Evolutionary conservation across 1,140 invertebrate species (phyloP).

Genomic region (Pissodes strobi): DNA sequence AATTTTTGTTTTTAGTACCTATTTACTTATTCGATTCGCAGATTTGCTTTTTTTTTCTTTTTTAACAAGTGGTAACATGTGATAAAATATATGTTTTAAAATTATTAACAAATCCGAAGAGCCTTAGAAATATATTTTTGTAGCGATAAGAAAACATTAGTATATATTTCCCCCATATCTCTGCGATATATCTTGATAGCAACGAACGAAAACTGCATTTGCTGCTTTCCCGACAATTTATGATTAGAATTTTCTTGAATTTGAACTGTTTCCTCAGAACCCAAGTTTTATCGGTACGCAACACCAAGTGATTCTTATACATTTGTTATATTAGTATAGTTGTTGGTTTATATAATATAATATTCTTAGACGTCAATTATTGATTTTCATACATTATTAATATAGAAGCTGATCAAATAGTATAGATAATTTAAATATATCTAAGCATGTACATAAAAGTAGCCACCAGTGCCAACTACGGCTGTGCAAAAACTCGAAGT

Average conservation of each 20-base stretch:
- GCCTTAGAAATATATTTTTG: not conserved
- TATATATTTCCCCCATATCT: constrained; percentile 12
- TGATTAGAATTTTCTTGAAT: constrained; percentile 50
- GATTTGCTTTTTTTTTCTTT: too few relatives aligned
- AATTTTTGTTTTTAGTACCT: too few relatives aligned
- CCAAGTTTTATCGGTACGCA: constrained; percentile 8
- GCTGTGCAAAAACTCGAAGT: constrained; percentile 46
- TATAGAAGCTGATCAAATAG: constrained; percentile 38
- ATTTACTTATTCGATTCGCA: too few relatives aligned
- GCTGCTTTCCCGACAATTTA: constrained; percentile 54
- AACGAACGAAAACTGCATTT: constrained; percentile 52
- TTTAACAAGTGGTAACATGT: not conserved
- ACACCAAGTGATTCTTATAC: not conserved
- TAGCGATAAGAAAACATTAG: not conserved
- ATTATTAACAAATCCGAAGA: not conserved
- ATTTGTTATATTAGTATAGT: not conserved
- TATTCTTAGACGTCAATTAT: too few relatives aligned
- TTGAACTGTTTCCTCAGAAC: constrained; percentile 42
- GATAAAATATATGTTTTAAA: not conserved
- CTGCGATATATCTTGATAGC: constrained; percentile 13
- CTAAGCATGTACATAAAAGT: constrained; percentile 35
- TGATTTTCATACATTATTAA: not conserved
- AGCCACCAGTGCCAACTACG: constrained; percentile 48
- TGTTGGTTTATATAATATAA: too few relatives aligned
- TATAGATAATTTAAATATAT: constrained; percentile 33